Evolutionary conservation across 2,797 vertebrate genomes (phyloP).

Genomic region (Lithobates pipiens): DNA sequence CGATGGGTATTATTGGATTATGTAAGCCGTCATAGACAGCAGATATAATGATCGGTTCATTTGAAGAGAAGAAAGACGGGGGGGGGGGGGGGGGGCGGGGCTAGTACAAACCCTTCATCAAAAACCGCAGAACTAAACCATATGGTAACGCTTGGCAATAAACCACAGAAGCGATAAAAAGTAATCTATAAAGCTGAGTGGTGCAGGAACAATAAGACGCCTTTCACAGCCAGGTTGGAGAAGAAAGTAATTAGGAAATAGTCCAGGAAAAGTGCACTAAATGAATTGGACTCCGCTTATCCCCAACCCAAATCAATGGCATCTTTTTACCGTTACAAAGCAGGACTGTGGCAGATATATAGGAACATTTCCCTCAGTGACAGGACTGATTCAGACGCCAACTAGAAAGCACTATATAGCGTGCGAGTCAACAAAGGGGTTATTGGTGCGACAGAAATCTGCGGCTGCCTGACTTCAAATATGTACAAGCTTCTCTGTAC

Average conservation of each 20-base stretch:
- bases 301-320: neutral
- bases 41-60: neutral
- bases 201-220: neutral
- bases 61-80: neutral
- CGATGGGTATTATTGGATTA: neutral
- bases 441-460: too few species aligned
- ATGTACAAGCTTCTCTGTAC: too few species aligned
- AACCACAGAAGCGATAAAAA: neutral
- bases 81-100: too few species aligned
- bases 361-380: too few species aligned
- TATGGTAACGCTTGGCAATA: neutral
- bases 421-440: too few species aligned
- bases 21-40: neutral
- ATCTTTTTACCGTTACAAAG: neutral
- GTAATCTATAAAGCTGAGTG: neutral
- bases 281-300: neutral
- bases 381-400: too few species aligned
- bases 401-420: too few species aligned
- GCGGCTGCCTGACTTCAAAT: too few species aligned
- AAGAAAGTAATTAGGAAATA: constrained; percentile 2
- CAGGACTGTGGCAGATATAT: too few species aligned
- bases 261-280: neutral
- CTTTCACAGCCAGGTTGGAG: neutral
- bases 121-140: neutral
- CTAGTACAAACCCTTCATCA: neutral